These are phyloP conservation scores for Ophion slaviceki DNA, from an alignment of 2,888 invertebrate species.

Conservation along the genomic window DNA sequence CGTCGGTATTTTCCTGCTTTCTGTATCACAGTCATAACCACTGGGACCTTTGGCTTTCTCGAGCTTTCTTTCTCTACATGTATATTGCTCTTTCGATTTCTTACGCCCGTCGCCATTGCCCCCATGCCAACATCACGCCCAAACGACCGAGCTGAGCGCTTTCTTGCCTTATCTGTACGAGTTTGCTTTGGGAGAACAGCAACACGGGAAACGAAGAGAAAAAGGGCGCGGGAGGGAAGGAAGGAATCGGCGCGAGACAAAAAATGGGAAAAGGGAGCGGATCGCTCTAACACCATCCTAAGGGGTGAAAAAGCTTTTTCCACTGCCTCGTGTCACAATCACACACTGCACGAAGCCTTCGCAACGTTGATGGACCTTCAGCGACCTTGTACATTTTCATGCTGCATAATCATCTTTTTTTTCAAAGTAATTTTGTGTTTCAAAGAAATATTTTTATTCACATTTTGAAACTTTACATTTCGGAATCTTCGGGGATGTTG, in stretches of 20 bases:
- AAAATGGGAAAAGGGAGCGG: conserved; percentile 22
- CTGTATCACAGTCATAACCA: background rate
- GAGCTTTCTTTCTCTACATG: background rate
- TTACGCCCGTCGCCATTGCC: background rate
- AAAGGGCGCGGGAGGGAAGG: background rate
- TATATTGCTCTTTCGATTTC: conserved; percentile 26
- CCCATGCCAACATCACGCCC: background rate
- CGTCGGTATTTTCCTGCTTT: background rate
- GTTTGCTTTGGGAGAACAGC: conserved; percentile 48
- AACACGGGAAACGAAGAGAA: background rate
- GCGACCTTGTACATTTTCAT: background rate
- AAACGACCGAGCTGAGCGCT: conserved; percentile 1
- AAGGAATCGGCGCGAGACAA: background rate
- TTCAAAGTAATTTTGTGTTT: background rate
- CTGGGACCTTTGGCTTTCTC: background rate
- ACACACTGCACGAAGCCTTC: background rate
- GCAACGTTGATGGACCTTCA: background rate
- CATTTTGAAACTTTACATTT: background rate
- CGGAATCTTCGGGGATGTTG: no score
- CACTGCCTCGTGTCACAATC: background rate
- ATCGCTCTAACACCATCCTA: background rate
- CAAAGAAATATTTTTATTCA: background rate
- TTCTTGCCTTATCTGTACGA: conserved; percentile 38
- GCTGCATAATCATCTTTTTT: background rate
- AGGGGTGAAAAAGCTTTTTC: conserved; percentile 5